Conservation (phyloP, 2,888 invertebrate species). For the Apocheima hispidaria region DNA sequence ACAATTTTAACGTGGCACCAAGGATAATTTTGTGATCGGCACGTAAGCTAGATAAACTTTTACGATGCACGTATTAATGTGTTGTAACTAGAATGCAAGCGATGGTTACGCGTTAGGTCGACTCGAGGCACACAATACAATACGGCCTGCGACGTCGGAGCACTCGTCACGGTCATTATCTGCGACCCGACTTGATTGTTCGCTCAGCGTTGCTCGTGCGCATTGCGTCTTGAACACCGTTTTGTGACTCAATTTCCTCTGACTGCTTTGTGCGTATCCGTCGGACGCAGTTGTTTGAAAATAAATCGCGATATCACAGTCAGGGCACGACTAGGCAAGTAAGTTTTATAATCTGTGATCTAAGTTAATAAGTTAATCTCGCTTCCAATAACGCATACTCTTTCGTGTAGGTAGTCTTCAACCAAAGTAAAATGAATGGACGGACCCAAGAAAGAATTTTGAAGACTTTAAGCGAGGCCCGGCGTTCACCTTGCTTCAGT, state of each 20-base stretch:
- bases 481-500: too few species aligned
- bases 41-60: not conserved
- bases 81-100: constrained; percentile 36
- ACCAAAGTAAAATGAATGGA: too few species aligned
- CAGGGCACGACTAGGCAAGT: not conserved
- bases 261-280: constrained; percentile 45
- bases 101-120: constrained; percentile 47
- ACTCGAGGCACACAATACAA: constrained; percentile 64
- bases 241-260: constrained; percentile 66
- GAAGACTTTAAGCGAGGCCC: too few species aligned
- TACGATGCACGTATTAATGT: not conserved
- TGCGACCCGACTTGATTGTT: constrained; percentile 62
- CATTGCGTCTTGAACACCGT: constrained; percentile 59
- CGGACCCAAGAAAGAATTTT: too few species aligned
- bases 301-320: constrained; percentile 8
- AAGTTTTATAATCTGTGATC: not conserved
- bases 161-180: constrained; percentile 74
- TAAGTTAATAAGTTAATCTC: too few species aligned
- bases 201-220: constrained; percentile 66
- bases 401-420: too few species aligned
- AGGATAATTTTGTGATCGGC: too few species aligned
- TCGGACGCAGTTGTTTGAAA: constrained; percentile 29
- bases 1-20: not conserved
- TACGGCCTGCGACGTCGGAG: constrained; percentile 55
- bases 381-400: too few species aligned